Evolutionary conservation across 2,113 vertebrate genomes (phyloP).

Genomic region (Camelus bactrianus): DNA sequence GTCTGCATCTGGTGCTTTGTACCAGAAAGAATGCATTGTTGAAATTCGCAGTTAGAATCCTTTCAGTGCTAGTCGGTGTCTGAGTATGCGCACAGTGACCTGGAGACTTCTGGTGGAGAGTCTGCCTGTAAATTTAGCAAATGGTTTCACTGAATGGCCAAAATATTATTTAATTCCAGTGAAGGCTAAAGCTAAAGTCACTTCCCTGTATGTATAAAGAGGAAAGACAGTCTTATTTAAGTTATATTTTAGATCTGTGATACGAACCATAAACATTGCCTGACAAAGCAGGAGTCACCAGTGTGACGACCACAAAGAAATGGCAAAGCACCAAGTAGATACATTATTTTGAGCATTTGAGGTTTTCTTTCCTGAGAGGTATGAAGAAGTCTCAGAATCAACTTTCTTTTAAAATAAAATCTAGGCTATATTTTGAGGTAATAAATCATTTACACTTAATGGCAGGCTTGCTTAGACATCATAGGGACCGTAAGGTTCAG

Average conservation of each 20-base stretch:
- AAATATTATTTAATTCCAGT: not conserved
- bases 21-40: not conserved
- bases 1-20: constrained; percentile 36
- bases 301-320: not conserved
- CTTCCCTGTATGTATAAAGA: not conserved
- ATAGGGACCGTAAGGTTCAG: not conserved
- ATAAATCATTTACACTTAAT: not conserved
- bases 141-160: not conserved
- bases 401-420: not conserved
- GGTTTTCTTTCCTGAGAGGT: not conserved
- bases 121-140: not conserved
- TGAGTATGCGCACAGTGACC: not conserved
- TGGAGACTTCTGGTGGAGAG: not conserved
- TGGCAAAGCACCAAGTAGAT: not conserved
- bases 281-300: not conserved
- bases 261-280: not conserved
- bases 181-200: not conserved
- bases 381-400: not conserved
- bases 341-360: not conserved
- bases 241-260: not conserved
- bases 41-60: not conserved
- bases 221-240: not conserved
- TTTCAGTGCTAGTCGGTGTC: not conserved
- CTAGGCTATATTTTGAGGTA: not conserved
- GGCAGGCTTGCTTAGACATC: not conserved